Base-by-base conservation (phyloP, 2,888 invertebrate species). In the Nesidiocoris tenuis region DNA sequence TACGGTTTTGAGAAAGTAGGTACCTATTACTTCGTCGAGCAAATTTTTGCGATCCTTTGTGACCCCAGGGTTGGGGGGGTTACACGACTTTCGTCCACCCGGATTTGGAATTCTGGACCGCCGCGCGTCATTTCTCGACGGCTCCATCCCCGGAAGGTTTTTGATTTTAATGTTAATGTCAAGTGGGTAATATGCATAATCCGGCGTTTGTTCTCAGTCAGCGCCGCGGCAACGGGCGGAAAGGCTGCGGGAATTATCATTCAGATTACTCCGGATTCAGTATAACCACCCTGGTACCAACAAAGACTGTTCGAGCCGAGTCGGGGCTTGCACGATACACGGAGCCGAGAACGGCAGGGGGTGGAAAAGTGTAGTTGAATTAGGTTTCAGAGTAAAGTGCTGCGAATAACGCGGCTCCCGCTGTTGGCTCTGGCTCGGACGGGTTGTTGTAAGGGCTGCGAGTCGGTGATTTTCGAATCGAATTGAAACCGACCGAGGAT, bases 291-390 rank as follows among this genome's bases (percentile, higher is more conserved):
- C 5, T 12, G 12, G 5, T 39, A n/a, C 56, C 67, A 56, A 67
- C 67, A 67, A 67, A 56, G 67, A 67, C 67, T 67, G 55, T 25
- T n/a, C 65, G 25, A 24, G 16, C n/a, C 18, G 1, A 23, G 12
- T 5, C 0, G 65, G 1, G 12, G n/a, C 12, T 3, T 39, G 12
- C 39, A 39, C 39, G 5, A 39, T 39, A 39, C 39, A 39, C 39
- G 39, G 39, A 39, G 3, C 39, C 39, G 12, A 39, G 5, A 12
- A 39, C 39, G 39, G 25, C 12, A 55, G 22, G 67, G 55, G 67
- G 54, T n/a, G 67, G 39, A 67, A 67, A 67, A 67, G 67, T 67
- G 67, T 67, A 56, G 67, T 67, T 67, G 56, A 67, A 67, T 67
- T 67, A 55, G 56, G 67, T 67, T 67, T 67, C 39, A 39, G 25